Base-by-base conservation (phyloP, 1,140 invertebrate species). In the Nymphalis io region DNA sequence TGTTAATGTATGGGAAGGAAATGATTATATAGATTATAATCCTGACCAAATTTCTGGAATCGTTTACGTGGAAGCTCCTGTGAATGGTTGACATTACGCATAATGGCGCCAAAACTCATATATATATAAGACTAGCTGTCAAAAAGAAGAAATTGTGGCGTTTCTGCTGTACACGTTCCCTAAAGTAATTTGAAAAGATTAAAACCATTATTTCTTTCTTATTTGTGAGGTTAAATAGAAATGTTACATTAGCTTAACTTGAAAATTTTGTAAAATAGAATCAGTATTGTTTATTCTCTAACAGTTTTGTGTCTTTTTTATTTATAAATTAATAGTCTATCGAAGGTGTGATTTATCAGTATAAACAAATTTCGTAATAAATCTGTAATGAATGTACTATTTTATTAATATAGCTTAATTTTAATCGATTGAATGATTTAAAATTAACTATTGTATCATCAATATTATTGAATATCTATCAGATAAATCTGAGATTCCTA, bases 21-120 rank as follows among this genome's bases (percentile, higher is more conserved):
- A 87, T 53, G 81, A 85, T 44, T 84, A 85, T 59, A 77, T 87
- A 61, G 83, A 88, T 60, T 87, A 83, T 38, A 75, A 82, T 55
- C 80, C 82, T 0, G 76, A 79, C 11, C 73, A 78, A 63, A 62
- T 63, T 44, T 62, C 42, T 63, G 67, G 60, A 16, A 58, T 57
- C 4, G 44, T 60, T 1, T 27, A 18, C 1, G 11, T 68, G 12
- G 62, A 55, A 21, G 51, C 18, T 0, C 23, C 62, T 42, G 33
- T 40, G 12, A n/a, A 40, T 1, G n/a, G 38, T 59, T 59, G 48
- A 57, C 4, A 33, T 33, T 33, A 33, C 6, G 13, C 16, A 13
- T 5, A n/a, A 27, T 55, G 21, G 18, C 51, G 51, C 20, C 21
- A 27, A 27, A 55, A 27, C 3, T 23, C 2, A 51, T 21, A 16